A percentile compares a stretch with the other conserved stretches of the same genome.
These are phyloP conservation scores for Neoscelio sp. DNA, from an alignment of 2,888 invertebrate species.

Conservation along the genomic window DNA sequence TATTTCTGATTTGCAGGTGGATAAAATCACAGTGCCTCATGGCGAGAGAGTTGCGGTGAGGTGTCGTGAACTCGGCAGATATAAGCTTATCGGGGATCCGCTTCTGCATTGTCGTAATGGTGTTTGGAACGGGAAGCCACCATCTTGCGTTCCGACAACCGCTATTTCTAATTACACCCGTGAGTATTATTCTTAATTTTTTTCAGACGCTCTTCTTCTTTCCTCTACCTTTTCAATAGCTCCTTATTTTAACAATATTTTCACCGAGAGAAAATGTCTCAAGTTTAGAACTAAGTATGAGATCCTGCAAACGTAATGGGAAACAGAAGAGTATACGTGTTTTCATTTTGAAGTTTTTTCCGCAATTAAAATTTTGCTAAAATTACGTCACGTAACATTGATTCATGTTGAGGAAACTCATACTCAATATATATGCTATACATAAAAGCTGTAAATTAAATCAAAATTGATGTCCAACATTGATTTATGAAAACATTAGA, in stretches of 20 bases:
- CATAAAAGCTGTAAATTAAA: too few relatives aligned
- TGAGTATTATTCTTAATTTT: conserved; percentile 78
- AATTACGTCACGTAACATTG: conserved; percentile 48
- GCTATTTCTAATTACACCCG: conserved; percentile 94
- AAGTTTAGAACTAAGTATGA: conserved; percentile 37
- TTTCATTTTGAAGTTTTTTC: conserved; percentile 34
- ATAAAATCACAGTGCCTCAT: conserved; percentile 86
- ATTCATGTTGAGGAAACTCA: conserved; percentile 10
- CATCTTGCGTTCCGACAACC: conserved; percentile 94
- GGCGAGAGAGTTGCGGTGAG: conserved; percentile 90
- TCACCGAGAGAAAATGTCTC: conserved; percentile 31
- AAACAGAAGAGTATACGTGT: conserved; percentile 45
- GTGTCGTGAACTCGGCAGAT: conserved; percentile 92
- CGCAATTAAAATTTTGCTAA: conserved; percentile 26
- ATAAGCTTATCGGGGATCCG: conserved; percentile 92
- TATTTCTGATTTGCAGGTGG: conserved; percentile 75
- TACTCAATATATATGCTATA: background rate
- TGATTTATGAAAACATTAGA: too few relatives aligned
- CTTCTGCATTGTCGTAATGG: conserved; percentile 92
- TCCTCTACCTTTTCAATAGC: conserved; percentile 36
- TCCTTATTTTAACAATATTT: conserved; percentile 19
- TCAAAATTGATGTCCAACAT: too few relatives aligned
- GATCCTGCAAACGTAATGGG: conserved; percentile 22
- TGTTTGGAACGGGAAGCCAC: conserved; percentile 90
- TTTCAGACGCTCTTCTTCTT: conserved; percentile 17